phyloP scores from a whole-genome alignment of 2,888 invertebrate genomes.

The Aphrophora alni region DNA sequence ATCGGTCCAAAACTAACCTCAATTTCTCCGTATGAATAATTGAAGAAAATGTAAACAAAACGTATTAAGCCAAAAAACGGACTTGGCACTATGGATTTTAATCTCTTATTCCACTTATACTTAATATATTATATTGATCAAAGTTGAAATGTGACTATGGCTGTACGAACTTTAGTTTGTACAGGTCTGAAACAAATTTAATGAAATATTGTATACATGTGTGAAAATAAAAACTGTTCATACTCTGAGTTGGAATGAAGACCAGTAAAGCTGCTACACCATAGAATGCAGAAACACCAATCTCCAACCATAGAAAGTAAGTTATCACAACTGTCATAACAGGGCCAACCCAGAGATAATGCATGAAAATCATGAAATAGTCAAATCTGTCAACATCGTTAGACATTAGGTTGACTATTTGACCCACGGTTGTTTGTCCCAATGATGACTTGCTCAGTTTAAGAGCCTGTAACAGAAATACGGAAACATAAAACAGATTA shows the following conservation, averaged over 20 bases:
- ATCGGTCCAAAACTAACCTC: too few species aligned
- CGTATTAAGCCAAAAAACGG: too few species aligned
- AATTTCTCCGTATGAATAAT: too few species aligned
- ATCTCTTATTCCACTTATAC: too few species aligned
- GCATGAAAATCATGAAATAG: slow-evolving; percentile 84
- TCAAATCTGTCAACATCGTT: slow-evolving; percentile 96
- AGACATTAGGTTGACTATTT: slow-evolving; percentile 75
- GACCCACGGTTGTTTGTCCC: slow-evolving; percentile 79
- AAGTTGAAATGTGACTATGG: too few species aligned
- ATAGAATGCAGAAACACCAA: slow-evolving; percentile 71
- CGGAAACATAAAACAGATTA: too few species aligned
- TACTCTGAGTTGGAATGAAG: slow-evolving; percentile 77
- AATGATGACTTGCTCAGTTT: slow-evolving; percentile 80
- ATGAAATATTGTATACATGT: too few species aligned
- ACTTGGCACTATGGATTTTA: too few species aligned
- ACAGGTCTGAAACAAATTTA: too few species aligned
- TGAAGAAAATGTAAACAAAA: too few species aligned
- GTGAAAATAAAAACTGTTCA: slow-evolving; percentile 19
- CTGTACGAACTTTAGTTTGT: too few species aligned
- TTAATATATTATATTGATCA: too few species aligned
- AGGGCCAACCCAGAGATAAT: slow-evolving; percentile 92
- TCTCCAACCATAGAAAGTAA: slow-evolving; percentile 67
- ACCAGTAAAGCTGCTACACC: slow-evolving; percentile 73
- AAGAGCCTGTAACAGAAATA: slow-evolving; percentile 63
- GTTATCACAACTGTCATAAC: slow-evolving; percentile 80